These are phyloP conservation scores for Macrostomum cliftonense DNA, from an alignment of 2,888 invertebrate species.

Conservation along the genomic window DNA sequence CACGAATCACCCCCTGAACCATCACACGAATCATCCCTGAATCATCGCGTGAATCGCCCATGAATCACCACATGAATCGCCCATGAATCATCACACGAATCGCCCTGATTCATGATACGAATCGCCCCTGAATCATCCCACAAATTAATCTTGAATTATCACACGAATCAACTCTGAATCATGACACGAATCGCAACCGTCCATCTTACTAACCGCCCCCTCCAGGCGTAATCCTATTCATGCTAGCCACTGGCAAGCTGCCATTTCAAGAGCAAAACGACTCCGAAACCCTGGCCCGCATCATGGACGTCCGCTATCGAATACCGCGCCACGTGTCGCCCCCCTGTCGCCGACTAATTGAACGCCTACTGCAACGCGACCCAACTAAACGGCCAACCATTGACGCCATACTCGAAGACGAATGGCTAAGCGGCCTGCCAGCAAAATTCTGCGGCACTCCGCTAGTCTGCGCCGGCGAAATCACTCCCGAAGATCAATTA, in stretches of 20 bases:
- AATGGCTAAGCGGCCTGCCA: conserved; percentile 45
- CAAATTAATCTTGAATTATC: too few species aligned
- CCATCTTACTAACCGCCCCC: too few species aligned
- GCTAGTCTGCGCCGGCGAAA: conserved; percentile 65
- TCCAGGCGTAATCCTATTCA: conserved; percentile 78
- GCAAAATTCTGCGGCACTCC: conserved; percentile 42
- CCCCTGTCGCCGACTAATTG: conserved; percentile 67
- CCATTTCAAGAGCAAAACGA: conserved; percentile 99
- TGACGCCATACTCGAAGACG: conserved; percentile 64
- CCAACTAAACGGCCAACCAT: conserved; percentile 73
- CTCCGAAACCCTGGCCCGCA: conserved; percentile 95
- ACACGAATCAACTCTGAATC: too few species aligned
- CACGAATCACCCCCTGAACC: too few species aligned
- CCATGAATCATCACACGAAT: too few species aligned
- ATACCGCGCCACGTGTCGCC: conserved; percentile 69
- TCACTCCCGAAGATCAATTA: conserved; percentile 73
- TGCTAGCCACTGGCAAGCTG: conserved; percentile 88
- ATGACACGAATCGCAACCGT: too few species aligned
- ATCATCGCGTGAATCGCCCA: too few species aligned
- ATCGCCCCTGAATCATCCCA: too few species aligned
- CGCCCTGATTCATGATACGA: too few species aligned
- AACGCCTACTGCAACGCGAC: conserved; percentile 74
- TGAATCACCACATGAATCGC: too few species aligned
- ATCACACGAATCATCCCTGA: too few species aligned
- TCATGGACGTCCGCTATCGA: conserved; percentile 94